phyloP scores from a whole-genome alignment of 2,888 invertebrate genomes.

The Protonemura montana region DNA sequence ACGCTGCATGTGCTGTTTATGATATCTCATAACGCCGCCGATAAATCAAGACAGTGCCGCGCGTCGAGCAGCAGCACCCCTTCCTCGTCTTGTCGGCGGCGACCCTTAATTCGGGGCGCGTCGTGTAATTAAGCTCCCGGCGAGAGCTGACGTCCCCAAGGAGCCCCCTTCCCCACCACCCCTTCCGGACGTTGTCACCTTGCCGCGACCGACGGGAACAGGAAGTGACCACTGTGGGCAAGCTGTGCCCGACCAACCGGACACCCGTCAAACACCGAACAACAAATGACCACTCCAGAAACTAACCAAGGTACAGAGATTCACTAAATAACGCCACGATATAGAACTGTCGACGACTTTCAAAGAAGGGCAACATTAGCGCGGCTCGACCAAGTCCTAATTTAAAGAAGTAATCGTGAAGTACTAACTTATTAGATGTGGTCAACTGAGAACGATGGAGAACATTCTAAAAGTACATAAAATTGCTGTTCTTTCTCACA shows the following conservation, averaged over 20 bases:
- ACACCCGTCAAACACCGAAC: conserved; percentile 13
- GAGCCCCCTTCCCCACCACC: too few relatives aligned
- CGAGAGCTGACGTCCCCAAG: background rate
- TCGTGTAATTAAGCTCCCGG: conserved; percentile 25
- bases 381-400: too few relatives aligned
- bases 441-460: too few relatives aligned
- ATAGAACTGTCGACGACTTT: too few relatives aligned
- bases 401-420: too few relatives aligned
- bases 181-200: background rate
- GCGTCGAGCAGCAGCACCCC: background rate
- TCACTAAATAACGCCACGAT: too few relatives aligned
- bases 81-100: conserved; percentile 23
- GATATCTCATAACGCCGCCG: conserved; percentile 48
- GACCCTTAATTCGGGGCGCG: conserved; percentile 27
- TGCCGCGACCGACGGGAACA: background rate
- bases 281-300: background rate
- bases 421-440: too few relatives aligned
- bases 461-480: too few relatives aligned
- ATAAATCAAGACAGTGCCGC: conserved; percentile 45
- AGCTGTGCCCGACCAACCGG: too few relatives aligned
- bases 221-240: background rate
- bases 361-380: too few relatives aligned
- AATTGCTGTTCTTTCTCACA: too few relatives aligned
- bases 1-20: conserved; percentile 44
- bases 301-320: background rate